phyloP scores from a whole-genome alignment of 1,140 invertebrate species.

The Papilio xuthus region DNA sequence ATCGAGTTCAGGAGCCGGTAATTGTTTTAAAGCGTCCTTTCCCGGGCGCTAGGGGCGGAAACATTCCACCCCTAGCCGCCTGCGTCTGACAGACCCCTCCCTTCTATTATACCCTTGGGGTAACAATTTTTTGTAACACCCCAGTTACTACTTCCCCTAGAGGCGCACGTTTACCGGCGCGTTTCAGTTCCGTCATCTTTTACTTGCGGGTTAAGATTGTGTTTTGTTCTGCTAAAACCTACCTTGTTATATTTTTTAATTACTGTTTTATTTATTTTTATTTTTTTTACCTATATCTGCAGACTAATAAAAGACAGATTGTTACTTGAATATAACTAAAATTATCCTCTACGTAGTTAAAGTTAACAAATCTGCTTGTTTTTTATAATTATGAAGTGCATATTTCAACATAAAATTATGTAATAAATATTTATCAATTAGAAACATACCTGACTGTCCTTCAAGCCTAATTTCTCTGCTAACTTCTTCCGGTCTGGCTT shows the following conservation, averaged over 20 bases:
- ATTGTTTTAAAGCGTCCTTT: constrained; percentile 60
- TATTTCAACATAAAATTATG: too few relatives aligned
- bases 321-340: too few relatives aligned
- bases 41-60: constrained; percentile 46
- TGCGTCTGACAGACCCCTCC: constrained; percentile 62
- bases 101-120: constrained; percentile 54
- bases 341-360: too few relatives aligned
- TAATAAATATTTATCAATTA: too few relatives aligned
- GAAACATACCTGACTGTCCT: constrained; percentile 93
- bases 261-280: not conserved
- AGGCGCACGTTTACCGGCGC: constrained; percentile 40
- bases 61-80: constrained; percentile 49
- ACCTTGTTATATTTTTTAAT: not conserved
- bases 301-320: not conserved
- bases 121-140: constrained; percentile 70
- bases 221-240: not conserved
- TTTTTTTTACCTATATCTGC: not conserved
- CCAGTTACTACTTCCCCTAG: constrained; percentile 51
- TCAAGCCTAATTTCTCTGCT: constrained; percentile 96
- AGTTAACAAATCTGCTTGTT: too few relatives aligned
- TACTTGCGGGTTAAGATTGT: constrained; percentile 35
- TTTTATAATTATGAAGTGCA: too few relatives aligned
- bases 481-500: constrained; percentile 98
- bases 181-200: constrained; percentile 38
- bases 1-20: constrained; percentile 55